Base-by-base conservation (phyloP, 1,140 invertebrate genomes). In the Meteorus sp. region DNA sequence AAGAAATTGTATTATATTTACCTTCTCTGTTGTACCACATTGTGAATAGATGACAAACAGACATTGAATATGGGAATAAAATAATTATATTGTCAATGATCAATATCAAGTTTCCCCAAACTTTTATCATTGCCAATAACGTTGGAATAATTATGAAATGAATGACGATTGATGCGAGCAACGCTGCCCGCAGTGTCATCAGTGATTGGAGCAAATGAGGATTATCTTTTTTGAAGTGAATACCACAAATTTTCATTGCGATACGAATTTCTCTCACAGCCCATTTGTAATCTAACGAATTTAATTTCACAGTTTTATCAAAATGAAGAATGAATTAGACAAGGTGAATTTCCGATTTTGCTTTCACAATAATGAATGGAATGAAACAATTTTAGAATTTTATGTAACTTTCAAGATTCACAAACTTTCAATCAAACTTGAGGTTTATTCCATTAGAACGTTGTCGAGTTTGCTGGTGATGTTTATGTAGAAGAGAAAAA, bases 1-100 rank as follows among this genome's bases (percentile, higher is more conserved):
- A n/a, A n/a, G n/a, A n/a, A n/a, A n/a, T 39, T 5, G 17, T 13
- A n/a, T n/a, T 9, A 37, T 11, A 39, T 0, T 29, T 29, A 48
- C 45, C 45, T 48, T 25, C 11, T 25, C 27, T 15, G 11, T 48
- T 48, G 45, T 25, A 25, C 45, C 45, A 48, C 45, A 48, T n/a
- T 9, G 17, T 15, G 17, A 15, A 15, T 7, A 48, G 13, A 25
- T 22, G 11, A 48, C 20, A 22, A 25, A 29, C n/a, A 11, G 35
- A n/a, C 8, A 15, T 39, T 5, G 17, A 39, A 13, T 15, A 39
- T 3, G 35, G 35, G 5, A 39, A 39, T 5, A 15, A 15, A 11
- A 39, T 39, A 3, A 39, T 39, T 15, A 39, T 5, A n/a, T 39
- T 39, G 11, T 39, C 35, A 15, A 39, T 39, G 6, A 39, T 39